These are phyloP conservation scores for Cosmopolites sordidus DNA, from an alignment of 2,888 invertebrate species.

Conservation along the genomic window DNA sequence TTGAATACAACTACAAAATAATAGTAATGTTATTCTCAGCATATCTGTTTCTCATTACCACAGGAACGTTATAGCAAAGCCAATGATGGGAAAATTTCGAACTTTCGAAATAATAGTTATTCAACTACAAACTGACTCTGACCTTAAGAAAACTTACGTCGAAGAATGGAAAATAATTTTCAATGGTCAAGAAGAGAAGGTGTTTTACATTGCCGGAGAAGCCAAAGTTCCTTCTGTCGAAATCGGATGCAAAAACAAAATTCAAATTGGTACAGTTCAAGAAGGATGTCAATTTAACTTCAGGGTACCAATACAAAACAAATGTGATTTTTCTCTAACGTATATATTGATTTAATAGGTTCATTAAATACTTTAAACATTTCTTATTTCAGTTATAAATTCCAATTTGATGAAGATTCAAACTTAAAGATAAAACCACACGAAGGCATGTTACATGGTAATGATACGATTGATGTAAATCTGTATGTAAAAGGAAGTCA, in stretches of 20 bases:
- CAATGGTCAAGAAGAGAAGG: slow-evolving; percentile 43
- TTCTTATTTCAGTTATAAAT: slow-evolving; percentile 8
- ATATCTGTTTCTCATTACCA: slow-evolving; percentile 2
- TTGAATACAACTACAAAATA: no score
- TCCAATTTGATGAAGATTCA: background rate
- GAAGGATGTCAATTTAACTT: slow-evolving; percentile 41
- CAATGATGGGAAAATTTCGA: slow-evolving; percentile 47
- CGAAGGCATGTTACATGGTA: slow-evolving; percentile 31
- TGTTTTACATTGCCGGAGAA: slow-evolving; percentile 46
- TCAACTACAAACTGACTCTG: slow-evolving; percentile 41
- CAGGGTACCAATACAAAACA: slow-evolving; percentile 43
- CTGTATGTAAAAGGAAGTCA: slow-evolving; percentile 28
- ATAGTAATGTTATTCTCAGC: no score
- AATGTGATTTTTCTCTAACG: slow-evolving; percentile 38
- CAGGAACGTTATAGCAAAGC: slow-evolving; percentile 47
- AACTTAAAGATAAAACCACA: slow-evolving; percentile 26
- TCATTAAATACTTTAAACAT: no score
- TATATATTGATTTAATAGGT: no score
- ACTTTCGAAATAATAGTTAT: slow-evolving; percentile 45
- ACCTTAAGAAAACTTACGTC: slow-evolving; percentile 38
- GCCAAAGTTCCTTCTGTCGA: slow-evolving; percentile 43
- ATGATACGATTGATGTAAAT: slow-evolving; percentile 28
- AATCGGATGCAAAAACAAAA: slow-evolving; percentile 37
- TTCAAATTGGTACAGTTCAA: slow-evolving; percentile 44
- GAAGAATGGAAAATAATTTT: slow-evolving; percentile 50